Evolutionary conservation across 2,113 vertebrate species (phyloP).

Genomic region (Brachypodius melanocephalos): DNA sequence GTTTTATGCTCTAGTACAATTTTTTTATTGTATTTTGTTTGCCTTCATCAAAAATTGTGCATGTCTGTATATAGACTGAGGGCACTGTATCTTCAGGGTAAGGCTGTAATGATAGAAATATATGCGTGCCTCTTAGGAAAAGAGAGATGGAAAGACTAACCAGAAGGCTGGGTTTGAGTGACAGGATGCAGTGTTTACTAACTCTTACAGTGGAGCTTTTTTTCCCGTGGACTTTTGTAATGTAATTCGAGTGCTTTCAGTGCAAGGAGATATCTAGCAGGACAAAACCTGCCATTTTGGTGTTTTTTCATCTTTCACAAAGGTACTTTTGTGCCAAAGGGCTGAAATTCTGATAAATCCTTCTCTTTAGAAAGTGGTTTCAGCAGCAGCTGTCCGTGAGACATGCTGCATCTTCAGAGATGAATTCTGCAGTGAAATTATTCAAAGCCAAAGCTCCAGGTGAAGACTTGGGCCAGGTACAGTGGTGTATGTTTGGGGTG

Average conservation of each 20-base stretch:
- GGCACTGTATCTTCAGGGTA: not conserved
- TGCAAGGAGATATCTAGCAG: not conserved
- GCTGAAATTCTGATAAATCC: not conserved
- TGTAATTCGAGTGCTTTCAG: not conserved
- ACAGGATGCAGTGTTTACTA: not conserved
- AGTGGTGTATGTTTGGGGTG: not conserved
- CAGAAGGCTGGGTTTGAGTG: not conserved
- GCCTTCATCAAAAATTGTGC: not conserved
- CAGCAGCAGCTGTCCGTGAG: not conserved
- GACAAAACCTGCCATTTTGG: not conserved
- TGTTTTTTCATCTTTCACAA: accelerated
- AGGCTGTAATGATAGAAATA: not conserved
- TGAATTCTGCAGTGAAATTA: not conserved
- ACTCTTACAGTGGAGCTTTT: not conserved
- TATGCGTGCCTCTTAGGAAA: accelerated
- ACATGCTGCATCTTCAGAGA: not conserved
- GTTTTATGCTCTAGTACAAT: not conserved
- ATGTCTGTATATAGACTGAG: not conserved
- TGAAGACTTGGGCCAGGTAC: not conserved
- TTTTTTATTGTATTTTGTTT: not conserved
- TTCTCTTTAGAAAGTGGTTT: not conserved
- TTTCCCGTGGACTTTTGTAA: not conserved
- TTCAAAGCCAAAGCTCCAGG: not conserved
- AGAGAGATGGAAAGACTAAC: not conserved
- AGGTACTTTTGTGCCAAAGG: not conserved